Base-by-base conservation (phyloP, 2,888 invertebrate species). In the Arctia plantaginis region DNA sequence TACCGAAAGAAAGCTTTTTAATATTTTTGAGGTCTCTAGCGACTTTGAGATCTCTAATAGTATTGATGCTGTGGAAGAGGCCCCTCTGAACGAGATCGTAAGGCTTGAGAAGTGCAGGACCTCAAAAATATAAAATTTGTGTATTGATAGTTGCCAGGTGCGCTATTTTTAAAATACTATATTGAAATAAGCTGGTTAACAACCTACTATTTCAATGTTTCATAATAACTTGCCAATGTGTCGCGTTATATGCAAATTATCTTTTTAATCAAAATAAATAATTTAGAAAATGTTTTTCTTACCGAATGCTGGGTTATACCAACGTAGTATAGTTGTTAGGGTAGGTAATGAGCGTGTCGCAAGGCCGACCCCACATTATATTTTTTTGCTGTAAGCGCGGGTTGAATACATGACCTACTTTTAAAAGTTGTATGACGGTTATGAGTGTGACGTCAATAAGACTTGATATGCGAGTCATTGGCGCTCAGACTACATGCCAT, bases 361-460 rank as follows among this genome's bases (percentile, higher is more conserved):
- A 91, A 93, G 93, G 93, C 87, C 90, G 83, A 78, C 80, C 84
- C 77, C 83, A 85, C 83, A 89, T 89, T 82, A 86, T 87, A 88
- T 89, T 75, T 81, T 92, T 93, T 93, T 92, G 82, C 86, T 80
- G 85, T 88, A 87, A 88, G 84, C 86, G 82, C 88, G 87, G 88
- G 91, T 90, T 90, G 89, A 92, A 93, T 90, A 92, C 89, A 90
- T 92, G 94, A 93, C 95, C 94, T 89, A 94, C 89, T 92, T 94
- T 92, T 82, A 87, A 89, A 91, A 90, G 87, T 90, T 91, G 88
- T 90, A 88, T 89, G 88, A 86, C 82, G 79, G 84, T 86, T 89
- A 91, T 94, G 94, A 94, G 94, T 89, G 90, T 94, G 94, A 94
- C 94, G 94, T 94, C 93, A 93, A 90, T 89, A 83, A 85, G 86